These are phyloP conservation scores for Ochropacha duplaris DNA, from an alignment of 2,888 invertebrate genomes.

Conservation along the genomic window DNA sequence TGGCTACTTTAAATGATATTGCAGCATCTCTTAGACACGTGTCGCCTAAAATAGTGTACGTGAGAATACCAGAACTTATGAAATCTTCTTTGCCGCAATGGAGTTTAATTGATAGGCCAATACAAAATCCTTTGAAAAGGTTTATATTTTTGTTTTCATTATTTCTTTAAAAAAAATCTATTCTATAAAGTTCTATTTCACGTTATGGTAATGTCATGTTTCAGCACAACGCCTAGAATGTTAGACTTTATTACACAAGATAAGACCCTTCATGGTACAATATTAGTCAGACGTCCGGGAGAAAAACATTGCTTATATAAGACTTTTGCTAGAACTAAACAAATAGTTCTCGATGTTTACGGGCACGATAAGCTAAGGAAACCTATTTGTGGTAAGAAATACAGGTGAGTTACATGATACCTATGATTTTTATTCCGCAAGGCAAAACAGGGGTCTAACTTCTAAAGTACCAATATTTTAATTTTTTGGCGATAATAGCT, in stretches of 20 bases:
- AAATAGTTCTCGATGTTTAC: constrained; percentile 57
- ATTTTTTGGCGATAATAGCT: no score
- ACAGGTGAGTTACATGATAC: constrained; percentile 31
- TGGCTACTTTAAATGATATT: constrained; percentile 42
- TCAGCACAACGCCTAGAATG: constrained; percentile 22
- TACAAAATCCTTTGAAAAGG: not conserved
- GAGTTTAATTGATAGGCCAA: constrained; percentile 15
- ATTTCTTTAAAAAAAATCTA: no score
- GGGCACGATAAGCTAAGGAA: constrained; percentile 26
- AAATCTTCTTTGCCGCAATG: constrained; percentile 23
- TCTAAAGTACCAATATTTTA: no score
- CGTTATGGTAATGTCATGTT: constrained; percentile 10
- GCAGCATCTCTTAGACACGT: constrained; percentile 30
- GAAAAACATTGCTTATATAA: constrained; percentile 44
- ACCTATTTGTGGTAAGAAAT: constrained; percentile 28
- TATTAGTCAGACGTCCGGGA: constrained; percentile 45
- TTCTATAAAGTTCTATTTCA: no score
- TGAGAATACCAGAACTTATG: constrained; percentile 35
- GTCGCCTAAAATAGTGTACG: constrained; percentile 28
- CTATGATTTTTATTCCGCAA: no score
- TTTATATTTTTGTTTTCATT: not conserved
- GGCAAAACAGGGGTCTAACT: no score
- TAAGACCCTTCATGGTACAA: constrained; percentile 26
- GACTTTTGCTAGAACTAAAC: constrained; percentile 43
- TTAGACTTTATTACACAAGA: constrained; percentile 30